Evolutionary conservation across 2,888 invertebrate species (phyloP), one percentile per base, ranked within the genome.

Genomic region (Melanostoma mellinum): DNA sequence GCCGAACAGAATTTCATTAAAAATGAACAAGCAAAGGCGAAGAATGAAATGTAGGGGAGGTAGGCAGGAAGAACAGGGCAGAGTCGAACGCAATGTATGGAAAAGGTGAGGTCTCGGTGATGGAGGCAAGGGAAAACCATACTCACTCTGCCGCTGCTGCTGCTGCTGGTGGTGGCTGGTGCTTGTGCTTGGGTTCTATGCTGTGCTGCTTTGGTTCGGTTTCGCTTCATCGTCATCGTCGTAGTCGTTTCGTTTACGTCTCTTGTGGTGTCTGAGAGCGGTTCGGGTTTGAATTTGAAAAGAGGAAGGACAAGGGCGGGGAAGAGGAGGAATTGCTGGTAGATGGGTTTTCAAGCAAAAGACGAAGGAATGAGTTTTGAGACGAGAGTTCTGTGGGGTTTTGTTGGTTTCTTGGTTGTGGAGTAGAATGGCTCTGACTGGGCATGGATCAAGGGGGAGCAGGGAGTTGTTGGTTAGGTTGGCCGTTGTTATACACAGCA

Each of bases 11-110:
- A 84, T 84, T 84, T 84, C 84, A 84, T 84, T 84, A 84, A 84
- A 84, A 84, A 84, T 84, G 84, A 84, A 84, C 84, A 84, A 84
- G 84, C 84, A 84, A 84, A 84, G 79, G 84, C 84, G 84, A 84
- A 84, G 84, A 84, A 79, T 79, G 79, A 84, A 84, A 82, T 69
- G 78, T 58, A 55, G 61, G 55, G 76, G 55, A 55, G 79, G 10
- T 40, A 48, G 60, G 60, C 20, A 73, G 58, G 61, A 72, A 67
- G 61, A 38, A 56, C 44, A 55, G 3, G 50, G 55, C 8, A 30
- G 52, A 61, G 61, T 61, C 46, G 6, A 10, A 55, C 38, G 55
- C 36, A 44, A n/a, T 33, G 61, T 60, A 44, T 32, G 40, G 55
- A 48, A 58, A 69, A 56, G 61, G 53, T 61, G 53, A 53, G 56